Base-by-base conservation (phyloP, 2,113 vertebrate genomes). In the Stigmatopora argus region DNA sequence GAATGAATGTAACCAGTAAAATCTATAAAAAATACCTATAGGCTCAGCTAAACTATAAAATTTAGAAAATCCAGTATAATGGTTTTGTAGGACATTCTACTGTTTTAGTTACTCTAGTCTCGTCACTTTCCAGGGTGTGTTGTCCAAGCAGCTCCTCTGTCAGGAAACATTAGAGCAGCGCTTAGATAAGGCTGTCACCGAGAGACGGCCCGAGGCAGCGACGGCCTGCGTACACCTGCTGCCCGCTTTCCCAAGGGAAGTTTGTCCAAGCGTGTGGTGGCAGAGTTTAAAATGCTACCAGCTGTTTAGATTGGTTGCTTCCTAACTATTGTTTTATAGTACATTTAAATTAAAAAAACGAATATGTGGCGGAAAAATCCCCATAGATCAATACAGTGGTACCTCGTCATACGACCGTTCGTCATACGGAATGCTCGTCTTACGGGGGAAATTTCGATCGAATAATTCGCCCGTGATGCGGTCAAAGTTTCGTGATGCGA, bases 131-230 rank as follows among this genome's bases (percentile, higher is more conserved):
- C 19, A 23, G 23, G 23, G 5, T 15, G 53, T 7, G 26, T 31
- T 31, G 6, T 31, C 53, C 53, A 31, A 56, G 53, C 53, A 26
- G 55, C 35, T 35, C 58, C 34, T 70, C 71, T 94, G 94, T 95
- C 93, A 92, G 21, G 75, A 91, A 78, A 80, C 81, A 92, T 95
- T 92, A 94, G 86, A 55, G 74, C 75, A 12, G 86, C 74, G 70
- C 69, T 21, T 70, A 71, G 71, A 69, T 86, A 91, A 89, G 86
- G 83, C 86, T 68, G 46, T 84, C 10, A 17, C 45, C 78, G 41
- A 1, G 74, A 78, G 78, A 72, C 0, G 19, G 74, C 83, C 83
- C 82, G 76, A 67, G 91, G 91, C 79, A 80, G 56, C 73, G 71
- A 77, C 73, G 86, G 85, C 85, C 90, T 83, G 64, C 77, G 76